Conservation (phyloP, 1,140 invertebrate genomes). For the Cardiocondyla obscurior region DNA sequence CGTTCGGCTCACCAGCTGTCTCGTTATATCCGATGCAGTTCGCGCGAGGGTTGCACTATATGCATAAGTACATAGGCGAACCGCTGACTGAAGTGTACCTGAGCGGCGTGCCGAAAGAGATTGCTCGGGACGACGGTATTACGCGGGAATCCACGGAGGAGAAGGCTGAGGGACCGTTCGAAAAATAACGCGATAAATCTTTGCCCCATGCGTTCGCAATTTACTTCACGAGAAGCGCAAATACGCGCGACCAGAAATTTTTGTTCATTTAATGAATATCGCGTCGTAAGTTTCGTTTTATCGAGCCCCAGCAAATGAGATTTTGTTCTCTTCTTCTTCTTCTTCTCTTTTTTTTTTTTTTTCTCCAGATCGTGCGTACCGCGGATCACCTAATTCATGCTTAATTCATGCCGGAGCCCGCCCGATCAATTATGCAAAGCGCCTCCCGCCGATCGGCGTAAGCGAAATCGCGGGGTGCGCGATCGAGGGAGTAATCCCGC, state of each 20-base stretch:
- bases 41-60: constrained; percentile 36
- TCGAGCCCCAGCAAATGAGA: background rate
- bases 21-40: constrained; percentile 46
- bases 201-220: background rate
- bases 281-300: background rate
- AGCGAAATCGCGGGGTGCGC: constrained; percentile 1
- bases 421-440: constrained; percentile 31
- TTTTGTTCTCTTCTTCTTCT: background rate
- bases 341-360: background rate
- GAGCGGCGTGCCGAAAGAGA: constrained; percentile 30
- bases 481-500: background rate
- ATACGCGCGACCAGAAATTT: background rate
- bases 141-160: background rate
- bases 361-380: no score
- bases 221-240: background rate
- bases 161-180: background rate
- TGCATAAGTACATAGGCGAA: constrained; percentile 53
- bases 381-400: constrained; percentile 10
- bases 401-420: constrained; percentile 17
- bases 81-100: constrained; percentile 23
- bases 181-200: background rate
- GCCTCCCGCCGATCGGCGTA: constrained; percentile 5
- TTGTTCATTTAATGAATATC: background rate
- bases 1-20: constrained; percentile 55
- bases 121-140: background rate